These are phyloP conservation scores for Martes flavigula DNA, from an alignment of 2,797 vertebrate genomes.

Conservation along the genomic window DNA sequence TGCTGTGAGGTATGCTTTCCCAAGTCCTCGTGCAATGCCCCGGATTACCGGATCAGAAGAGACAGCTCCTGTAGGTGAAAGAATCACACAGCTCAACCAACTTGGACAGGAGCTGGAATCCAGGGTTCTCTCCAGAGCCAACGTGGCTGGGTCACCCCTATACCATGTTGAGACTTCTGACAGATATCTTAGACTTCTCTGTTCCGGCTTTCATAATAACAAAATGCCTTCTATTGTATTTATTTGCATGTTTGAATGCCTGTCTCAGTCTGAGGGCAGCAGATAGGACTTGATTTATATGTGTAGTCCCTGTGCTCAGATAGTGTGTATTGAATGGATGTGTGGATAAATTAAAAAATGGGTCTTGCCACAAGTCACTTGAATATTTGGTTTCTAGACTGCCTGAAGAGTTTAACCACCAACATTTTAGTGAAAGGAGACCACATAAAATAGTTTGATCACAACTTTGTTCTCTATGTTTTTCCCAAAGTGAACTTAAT, in stretches of 20 bases:
- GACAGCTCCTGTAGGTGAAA: background rate
- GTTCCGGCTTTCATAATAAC: background rate
- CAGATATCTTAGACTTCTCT: background rate
- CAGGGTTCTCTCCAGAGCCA: background rate
- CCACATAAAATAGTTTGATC: background rate
- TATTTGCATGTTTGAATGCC: background rate
- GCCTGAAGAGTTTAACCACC: background rate
- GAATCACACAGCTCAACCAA: background rate
- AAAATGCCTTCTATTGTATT: background rate
- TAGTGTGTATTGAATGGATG: background rate
- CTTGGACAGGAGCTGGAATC: background rate
- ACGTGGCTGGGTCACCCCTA: rapidly evolving
- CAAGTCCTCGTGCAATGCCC: background rate
- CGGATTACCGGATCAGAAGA: background rate
- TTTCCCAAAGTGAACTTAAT: slow-evolving; percentile 12
- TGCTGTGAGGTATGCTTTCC: background rate
- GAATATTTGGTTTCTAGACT: slow-evolving; percentile 22
- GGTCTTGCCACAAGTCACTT: background rate
- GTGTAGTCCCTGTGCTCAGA: background rate
- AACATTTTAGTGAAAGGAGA: background rate
- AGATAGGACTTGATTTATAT: background rate
- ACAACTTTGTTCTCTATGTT: background rate
- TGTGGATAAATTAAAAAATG: background rate
- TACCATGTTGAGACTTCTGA: background rate
- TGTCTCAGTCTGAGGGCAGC: background rate